A percentile compares a stretch with the other conserved stretches of the same genome.
These are phyloP conservation scores for Rhopalosiphum nymphaeae DNA, from an alignment of 2,888 invertebrate genomes.

Conservation along the genomic window DNA sequence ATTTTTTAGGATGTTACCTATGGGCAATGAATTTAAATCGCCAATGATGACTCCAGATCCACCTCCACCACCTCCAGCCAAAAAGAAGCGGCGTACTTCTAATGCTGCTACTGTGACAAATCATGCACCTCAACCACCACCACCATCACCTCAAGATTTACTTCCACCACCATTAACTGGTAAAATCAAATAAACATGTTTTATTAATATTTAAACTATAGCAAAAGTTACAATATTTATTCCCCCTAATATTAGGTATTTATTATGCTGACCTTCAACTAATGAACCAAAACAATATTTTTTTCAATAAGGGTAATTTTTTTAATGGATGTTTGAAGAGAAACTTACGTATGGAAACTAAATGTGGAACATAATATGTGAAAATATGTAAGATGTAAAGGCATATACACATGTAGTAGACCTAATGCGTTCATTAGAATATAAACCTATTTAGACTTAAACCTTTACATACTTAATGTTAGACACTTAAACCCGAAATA, in stretches of 20 bases:
- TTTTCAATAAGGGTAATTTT: constrained; percentile 14
- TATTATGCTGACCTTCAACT: constrained; percentile 6
- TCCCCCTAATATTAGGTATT: constrained; percentile 22
- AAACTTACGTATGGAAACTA: constrained; percentile 7
- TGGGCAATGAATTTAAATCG: constrained; percentile 70
- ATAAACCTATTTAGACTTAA: constrained; percentile 12
- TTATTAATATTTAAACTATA: constrained; percentile 17
- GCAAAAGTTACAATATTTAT: constrained; percentile 21
- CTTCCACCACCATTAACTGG: constrained; percentile 88
- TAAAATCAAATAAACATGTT: constrained; percentile 45
- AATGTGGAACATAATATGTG: not conserved
- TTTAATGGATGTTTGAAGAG: constrained; percentile 38
- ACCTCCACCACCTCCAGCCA: constrained; percentile 73
- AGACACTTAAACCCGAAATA: not conserved
- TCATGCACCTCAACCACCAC: constrained; percentile 77
- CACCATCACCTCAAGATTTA: constrained; percentile 76
- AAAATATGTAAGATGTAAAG: constrained; percentile 30
- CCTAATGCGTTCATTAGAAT: not conserved
- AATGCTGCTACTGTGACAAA: constrained; percentile 76
- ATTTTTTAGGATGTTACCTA: constrained; percentile 76
- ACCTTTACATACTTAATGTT: not conserved
- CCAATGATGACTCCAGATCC: constrained; percentile 69
- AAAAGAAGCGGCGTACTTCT: constrained; percentile 87
- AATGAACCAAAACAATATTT: constrained; percentile 39
- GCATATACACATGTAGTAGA: not conserved